Percentiles rank a stretch among this genome's conserved stretches.
These are phyloP conservation scores for Sebastes steindachneri DNA, from an alignment of 2,797 vertebrate genomes.

Conservation along the genomic window DNA sequence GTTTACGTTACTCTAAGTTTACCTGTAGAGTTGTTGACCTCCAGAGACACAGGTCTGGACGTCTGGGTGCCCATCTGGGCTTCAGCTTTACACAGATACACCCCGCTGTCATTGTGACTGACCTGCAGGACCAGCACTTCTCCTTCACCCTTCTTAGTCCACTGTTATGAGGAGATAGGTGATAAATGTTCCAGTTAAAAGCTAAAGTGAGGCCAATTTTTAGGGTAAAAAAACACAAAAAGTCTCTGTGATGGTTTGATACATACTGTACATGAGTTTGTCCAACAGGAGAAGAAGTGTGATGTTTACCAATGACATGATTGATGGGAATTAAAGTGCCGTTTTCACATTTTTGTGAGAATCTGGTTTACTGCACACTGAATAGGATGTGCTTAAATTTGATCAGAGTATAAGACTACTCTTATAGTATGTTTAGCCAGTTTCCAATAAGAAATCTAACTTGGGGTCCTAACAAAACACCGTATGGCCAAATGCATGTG, in stretches of 20 bases:
- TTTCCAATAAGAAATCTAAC: no score
- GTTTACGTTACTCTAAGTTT: neutral
- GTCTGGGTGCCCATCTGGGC: neutral
- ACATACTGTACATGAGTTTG: neutral
- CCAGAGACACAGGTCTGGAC: constrained; percentile 18
- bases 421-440: no score
- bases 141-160: neutral
- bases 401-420: no score
- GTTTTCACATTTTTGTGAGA: no score
- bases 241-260: neutral
- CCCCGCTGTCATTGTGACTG: neutral
- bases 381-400: no score
- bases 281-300: no score
- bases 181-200: neutral
- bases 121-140: neutral
- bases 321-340: no score
- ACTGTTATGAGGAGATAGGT: neutral
- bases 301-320: no score
- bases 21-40: neutral
- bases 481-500: no score
- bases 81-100: constrained; percentile 45
- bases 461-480: no score
- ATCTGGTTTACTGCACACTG: no score
- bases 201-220: neutral
- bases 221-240: neutral